Base-by-base conservation (phyloP, 2,113 vertebrate genomes). In the Lophura nycthemera region DNA sequence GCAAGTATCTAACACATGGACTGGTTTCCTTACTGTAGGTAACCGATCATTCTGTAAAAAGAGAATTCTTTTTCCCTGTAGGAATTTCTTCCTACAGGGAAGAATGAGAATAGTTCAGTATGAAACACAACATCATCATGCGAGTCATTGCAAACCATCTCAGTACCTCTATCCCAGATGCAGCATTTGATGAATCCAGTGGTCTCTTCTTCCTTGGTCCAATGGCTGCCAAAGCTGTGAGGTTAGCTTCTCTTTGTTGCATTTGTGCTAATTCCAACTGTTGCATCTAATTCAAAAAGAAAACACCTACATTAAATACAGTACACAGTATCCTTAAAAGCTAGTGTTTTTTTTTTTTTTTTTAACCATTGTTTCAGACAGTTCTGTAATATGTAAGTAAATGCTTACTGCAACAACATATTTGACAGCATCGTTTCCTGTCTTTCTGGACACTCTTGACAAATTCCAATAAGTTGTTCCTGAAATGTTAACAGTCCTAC, bases 201-300 rank as follows among this genome's bases (percentile, higher is more conserved):
- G 98, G 96, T 97, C 98, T 98, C 92, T 99, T 99, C 96, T 98
- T 99, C 67, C 99, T 98, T 59, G 99, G 99, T 63, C 99, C 99
- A 61, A 99, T 99, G 66, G 99, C 99, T 73, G 99, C 99, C 91
- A 99, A 97, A 59, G 99, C 99, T 8, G 99, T 98, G 40, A 98
- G 97, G 97, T 99, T 99, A 59, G 99, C 99, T 84, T 99, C 98
- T 95, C 98, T 97, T 11, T 99, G 98, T 66, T 99, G 98, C 91
- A 99, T 98, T 96, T 99, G 98, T 70, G 98, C 98, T 21, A 99
- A 97, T 92, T 99, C 99, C 95, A 99, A 83, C 70, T 99, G 98
- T 70, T 99, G 99, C 95, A 99, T 96, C 99, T 99, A 96, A 65
- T 95, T 81, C 17, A 50, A 91, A 83, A 95, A 82, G 73, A 92